These are phyloP conservation scores for Spilarctia lutea DNA, from an alignment of 2,888 invertebrate species.

Conservation along the genomic window DNA sequence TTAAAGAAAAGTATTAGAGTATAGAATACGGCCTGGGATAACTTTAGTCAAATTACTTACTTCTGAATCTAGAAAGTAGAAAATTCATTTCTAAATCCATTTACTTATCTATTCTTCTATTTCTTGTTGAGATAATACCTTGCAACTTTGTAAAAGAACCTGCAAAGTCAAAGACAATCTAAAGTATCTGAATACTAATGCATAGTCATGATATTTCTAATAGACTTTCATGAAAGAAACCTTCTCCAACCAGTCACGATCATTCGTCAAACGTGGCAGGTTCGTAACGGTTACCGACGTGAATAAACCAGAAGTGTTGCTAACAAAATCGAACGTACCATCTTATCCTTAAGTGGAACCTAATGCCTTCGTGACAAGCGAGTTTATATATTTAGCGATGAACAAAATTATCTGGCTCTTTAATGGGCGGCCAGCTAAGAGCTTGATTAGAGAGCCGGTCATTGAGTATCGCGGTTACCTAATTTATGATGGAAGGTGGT, in stretches of 20 bases:
- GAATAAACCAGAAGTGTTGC: constrained; percentile 40
- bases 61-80: neutral
- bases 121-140: neutral
- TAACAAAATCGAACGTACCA: constrained; percentile 57
- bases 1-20: too few relatives aligned
- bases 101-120: neutral
- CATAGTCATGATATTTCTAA: constrained; percentile 4
- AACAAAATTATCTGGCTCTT: constrained; percentile 65
- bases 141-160: neutral
- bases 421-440: constrained; percentile 76
- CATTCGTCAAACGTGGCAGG: constrained; percentile 36
- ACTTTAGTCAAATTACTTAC: too few relatives aligned
- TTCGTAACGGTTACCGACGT: constrained; percentile 20
- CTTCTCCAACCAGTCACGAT: constrained; percentile 23
- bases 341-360: constrained; percentile 80
- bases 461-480: constrained; percentile 21
- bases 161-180: neutral
- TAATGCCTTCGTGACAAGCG: constrained; percentile 75
- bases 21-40: too few relatives aligned
- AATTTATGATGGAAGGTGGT: constrained; percentile 17
- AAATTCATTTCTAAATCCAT: neutral
- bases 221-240: constrained; percentile 7
- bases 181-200: neutral
- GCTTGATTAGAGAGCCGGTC: constrained; percentile 63
- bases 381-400: constrained; percentile 64